A percentile compares a stretch with the other conserved stretches of the same genome.
Conservation (phyloP, 2,888 invertebrate species). For the Pharmacophagus antenor region DNA sequence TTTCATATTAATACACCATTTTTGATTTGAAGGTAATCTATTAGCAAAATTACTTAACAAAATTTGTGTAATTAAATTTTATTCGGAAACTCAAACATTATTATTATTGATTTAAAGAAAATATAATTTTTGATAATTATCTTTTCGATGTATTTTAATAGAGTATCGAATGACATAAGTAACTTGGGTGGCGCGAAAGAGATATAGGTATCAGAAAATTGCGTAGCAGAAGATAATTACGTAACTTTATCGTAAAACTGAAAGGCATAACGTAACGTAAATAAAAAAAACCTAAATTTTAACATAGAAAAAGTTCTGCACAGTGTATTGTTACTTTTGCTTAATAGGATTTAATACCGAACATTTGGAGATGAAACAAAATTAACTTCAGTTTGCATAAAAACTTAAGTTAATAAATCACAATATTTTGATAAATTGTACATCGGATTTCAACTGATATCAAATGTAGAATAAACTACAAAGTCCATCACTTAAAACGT, state of each 20-base stretch:
- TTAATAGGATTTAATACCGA: conserved; percentile 38
- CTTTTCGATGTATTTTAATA: too few species aligned
- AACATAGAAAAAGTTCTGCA: neutral
- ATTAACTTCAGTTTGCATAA: conserved; percentile 34
- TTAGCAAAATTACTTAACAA: too few species aligned
- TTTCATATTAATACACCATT: too few species aligned
- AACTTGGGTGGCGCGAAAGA: neutral
- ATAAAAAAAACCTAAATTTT: neutral
- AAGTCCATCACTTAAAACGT: too few species aligned
- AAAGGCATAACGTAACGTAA: neutral
- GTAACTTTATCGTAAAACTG: neutral
- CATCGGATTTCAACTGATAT: conserved; percentile 10
- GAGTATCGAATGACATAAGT: neutral
- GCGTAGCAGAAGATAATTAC: neutral
- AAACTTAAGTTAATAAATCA: conserved; percentile 31
- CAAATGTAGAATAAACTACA: neutral
- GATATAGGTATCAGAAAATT: neutral
- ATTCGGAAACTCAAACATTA: too few species aligned
- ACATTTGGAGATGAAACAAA: conserved; percentile 33
- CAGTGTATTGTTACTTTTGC: conserved; percentile 7
- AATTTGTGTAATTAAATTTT: too few species aligned
- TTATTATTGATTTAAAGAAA: too few species aligned
- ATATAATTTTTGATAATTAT: too few species aligned
- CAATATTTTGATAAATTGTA: conserved; percentile 30
- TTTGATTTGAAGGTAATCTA: too few species aligned